Conservation (phyloP, 2,888 invertebrate species). For the Cephus runcator region DNA sequence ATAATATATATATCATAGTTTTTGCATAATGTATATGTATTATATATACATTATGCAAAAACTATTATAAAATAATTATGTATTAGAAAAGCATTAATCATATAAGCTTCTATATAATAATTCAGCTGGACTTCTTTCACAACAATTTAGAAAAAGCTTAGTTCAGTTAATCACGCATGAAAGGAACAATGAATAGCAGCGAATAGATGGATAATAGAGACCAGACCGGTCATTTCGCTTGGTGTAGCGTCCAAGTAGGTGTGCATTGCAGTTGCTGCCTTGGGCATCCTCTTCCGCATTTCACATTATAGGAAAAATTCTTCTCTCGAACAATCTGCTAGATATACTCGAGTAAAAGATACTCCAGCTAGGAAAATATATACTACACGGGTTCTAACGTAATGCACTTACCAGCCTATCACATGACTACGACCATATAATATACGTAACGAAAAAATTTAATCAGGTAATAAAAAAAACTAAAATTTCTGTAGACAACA, state of each 20-base stretch:
- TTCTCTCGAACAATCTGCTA: slow-evolving; percentile 25
- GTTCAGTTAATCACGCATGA: slow-evolving; percentile 4
- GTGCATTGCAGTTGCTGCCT: slow-evolving; percentile 9
- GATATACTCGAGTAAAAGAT: slow-evolving; percentile 27
- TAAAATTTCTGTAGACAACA: neutral
- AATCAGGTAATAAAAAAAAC: neutral
- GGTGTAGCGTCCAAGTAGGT: neutral
- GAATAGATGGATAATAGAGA: slow-evolving; percentile 1
- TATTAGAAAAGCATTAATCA: neutral
- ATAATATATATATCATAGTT: no score
- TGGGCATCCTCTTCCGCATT: slow-evolving; percentile 49
- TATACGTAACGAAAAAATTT: neutral
- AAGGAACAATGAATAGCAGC: neutral
- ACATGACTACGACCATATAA: neutral
- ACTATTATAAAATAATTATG: neutral
- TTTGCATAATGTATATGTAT: no score
- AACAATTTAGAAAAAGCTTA: neutral
- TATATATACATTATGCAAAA: no score
- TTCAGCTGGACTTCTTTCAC: neutral
- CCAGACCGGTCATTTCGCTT: slow-evolving; percentile 1
- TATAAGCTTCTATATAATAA: neutral
- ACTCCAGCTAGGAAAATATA: slow-evolving; percentile 19
- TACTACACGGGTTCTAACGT: neutral
- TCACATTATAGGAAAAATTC: slow-evolving; percentile 38
- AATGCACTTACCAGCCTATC: slow-evolving; percentile 1